Evolutionary conservation across 2,888 invertebrate species (phyloP).

Genomic region (Eristalis arbustorum): DNA sequence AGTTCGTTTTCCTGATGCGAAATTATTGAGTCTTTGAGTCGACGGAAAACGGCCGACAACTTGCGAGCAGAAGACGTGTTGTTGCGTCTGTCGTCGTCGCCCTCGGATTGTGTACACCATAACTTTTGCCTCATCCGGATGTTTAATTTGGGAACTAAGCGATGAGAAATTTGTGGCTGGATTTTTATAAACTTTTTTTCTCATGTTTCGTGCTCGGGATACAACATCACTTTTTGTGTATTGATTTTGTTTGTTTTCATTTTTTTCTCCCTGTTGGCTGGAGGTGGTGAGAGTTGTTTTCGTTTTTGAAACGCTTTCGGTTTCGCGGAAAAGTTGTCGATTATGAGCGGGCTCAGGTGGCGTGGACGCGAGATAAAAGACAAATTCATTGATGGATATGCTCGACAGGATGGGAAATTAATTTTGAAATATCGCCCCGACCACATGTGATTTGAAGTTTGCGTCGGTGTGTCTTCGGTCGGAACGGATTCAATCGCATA

Average conservation of each 20-base stretch:
- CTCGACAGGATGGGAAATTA: background rate
- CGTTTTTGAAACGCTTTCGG: background rate
- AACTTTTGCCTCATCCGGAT: constrained; percentile 33
- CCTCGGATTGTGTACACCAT: constrained; percentile 34
- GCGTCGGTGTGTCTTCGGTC: background rate
- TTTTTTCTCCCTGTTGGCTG: background rate
- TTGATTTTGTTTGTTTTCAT: constrained; percentile 13
- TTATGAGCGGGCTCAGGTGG: constrained; percentile 25
- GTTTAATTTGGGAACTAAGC: constrained; percentile 42
- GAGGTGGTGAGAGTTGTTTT: background rate
- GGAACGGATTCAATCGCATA: background rate
- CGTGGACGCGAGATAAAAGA: background rate
- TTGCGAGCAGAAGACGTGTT: background rate
- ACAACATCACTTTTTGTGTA: background rate
- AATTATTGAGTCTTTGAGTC: constrained; percentile 34
- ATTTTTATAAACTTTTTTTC: constrained; percentile 27
- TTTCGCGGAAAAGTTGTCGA: constrained; percentile 11
- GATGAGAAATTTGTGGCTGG: constrained; percentile 29
- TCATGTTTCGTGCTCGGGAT: background rate
- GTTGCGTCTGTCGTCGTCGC: constrained; percentile 33
- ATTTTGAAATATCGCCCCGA: constrained; percentile 1
- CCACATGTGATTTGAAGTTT: constrained; percentile 13
- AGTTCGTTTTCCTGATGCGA: constrained; percentile 1
- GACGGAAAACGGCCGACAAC: constrained; percentile 7
- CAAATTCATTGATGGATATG: background rate